phyloP scores from a whole-genome alignment of 2,797 vertebrate species.

The Tokudaia tokunoshimensis region DNA sequence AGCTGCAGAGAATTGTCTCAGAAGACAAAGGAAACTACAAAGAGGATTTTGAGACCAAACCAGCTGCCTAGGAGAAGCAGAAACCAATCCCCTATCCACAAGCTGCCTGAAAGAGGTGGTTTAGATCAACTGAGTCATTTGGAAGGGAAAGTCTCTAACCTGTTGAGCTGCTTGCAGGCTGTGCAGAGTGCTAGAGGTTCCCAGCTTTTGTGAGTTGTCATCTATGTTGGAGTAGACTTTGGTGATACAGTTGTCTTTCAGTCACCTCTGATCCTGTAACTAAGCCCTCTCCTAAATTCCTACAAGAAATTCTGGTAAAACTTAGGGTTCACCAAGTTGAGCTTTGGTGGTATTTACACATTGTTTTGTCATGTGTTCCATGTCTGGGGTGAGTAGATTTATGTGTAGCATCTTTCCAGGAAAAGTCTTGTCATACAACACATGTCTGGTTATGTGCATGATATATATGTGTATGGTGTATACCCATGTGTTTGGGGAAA shows the following conservation, averaged over 20 bases:
- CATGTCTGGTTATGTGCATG: background rate
- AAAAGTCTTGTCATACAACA: background rate
- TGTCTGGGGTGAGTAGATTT: background rate
- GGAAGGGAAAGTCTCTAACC: background rate
- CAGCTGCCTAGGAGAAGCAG: background rate
- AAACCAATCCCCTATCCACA: background rate
- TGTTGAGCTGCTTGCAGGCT: background rate
- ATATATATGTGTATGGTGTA: no score
- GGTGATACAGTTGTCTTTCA: background rate
- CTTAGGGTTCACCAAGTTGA: background rate
- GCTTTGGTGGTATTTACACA: background rate
- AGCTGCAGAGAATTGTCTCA: background rate
- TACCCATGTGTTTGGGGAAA: background rate
- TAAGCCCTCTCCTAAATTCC: background rate
- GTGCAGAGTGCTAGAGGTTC: background rate
- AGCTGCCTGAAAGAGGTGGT: background rate
- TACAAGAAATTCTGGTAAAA: background rate
- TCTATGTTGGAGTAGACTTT: background rate
- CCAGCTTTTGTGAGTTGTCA: background rate
- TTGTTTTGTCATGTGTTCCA: background rate
- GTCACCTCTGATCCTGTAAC: background rate
- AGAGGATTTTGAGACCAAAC: background rate
- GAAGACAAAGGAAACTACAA: background rate
- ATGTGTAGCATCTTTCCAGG: background rate
- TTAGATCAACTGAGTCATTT: background rate